phyloP scores from a whole-genome alignment of 1,140 invertebrate species.

The Hyphantria cunea region DNA sequence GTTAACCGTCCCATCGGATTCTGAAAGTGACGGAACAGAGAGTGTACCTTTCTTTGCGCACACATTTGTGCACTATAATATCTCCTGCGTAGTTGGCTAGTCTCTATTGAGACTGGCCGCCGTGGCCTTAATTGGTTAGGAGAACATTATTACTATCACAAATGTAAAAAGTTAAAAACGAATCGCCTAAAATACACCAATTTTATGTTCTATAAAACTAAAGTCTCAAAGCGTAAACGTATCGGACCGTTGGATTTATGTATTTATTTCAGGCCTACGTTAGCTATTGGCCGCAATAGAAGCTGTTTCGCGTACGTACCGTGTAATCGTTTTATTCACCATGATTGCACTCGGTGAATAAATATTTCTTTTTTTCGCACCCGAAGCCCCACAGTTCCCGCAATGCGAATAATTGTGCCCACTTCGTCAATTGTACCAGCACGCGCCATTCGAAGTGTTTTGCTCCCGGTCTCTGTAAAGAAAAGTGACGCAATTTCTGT shows the following conservation, averaged over 20 bases:
- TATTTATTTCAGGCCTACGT: constrained; percentile 2
- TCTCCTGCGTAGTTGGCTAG: too few relatives aligned
- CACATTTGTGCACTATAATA: too few relatives aligned
- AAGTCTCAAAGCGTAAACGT: background rate
- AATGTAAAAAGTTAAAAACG: too few relatives aligned
- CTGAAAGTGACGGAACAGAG: too few relatives aligned
- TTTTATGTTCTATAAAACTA: background rate
- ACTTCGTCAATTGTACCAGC: constrained; percentile 46
- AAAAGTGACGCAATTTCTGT: constrained; percentile 31
- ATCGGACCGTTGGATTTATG: background rate
- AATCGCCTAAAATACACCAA: too few relatives aligned
- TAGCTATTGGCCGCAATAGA: constrained; percentile 21
- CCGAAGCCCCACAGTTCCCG: constrained; percentile 38
- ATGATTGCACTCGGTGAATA: constrained; percentile 57
- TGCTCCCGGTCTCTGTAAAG: constrained; percentile 45
- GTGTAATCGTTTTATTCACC: constrained; percentile 54
- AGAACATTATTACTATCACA: too few relatives aligned
- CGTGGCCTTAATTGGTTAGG: too few relatives aligned
- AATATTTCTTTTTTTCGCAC: constrained; percentile 57
- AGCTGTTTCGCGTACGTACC: constrained; percentile 37
- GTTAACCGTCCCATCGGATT: too few relatives aligned
- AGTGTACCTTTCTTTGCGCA: too few relatives aligned
- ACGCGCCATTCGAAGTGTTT: constrained; percentile 70
- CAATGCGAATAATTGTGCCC: constrained; percentile 42
- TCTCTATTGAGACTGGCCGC: too few relatives aligned